phyloP scores from a whole-genome alignment of 2,797 vertebrate species.

The Nyctalus aviator region DNA sequence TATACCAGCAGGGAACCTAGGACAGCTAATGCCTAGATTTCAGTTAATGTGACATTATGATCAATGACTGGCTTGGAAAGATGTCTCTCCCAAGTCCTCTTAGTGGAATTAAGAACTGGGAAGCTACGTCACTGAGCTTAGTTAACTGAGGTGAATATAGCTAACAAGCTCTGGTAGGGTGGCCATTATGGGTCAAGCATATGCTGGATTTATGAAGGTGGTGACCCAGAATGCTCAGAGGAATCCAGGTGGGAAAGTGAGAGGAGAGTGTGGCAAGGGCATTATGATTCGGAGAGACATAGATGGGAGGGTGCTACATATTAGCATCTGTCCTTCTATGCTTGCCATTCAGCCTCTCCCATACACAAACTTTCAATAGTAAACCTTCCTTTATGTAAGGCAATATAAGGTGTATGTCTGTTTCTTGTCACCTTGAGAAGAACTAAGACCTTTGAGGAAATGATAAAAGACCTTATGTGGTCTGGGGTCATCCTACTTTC shows the following conservation, averaged over 20 bases:
- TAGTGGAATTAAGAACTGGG: background rate
- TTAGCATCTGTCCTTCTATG: background rate
- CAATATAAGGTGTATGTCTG: conserved; percentile 72
- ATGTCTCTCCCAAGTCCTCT: background rate
- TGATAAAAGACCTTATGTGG: conserved; percentile 59
- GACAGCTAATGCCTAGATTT: background rate
- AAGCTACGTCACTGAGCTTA: background rate
- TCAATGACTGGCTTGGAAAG: background rate
- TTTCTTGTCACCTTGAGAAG: conserved; percentile 77
- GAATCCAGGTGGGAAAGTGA: conserved; percentile 1
- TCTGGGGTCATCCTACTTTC: background rate
- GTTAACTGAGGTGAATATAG: background rate
- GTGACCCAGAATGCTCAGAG: background rate
- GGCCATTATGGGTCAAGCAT: background rate
- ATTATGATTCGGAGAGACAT: background rate
- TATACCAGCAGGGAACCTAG: background rate
- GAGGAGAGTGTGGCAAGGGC: background rate
- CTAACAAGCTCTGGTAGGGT: background rate
- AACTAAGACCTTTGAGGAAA: conserved; percentile 76
- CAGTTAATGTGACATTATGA: background rate
- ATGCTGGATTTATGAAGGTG: background rate
- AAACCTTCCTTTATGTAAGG: conserved; percentile 64
- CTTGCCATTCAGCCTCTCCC: conserved; percentile 65
- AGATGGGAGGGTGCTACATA: background rate
- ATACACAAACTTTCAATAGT: conserved; percentile 40